Evolutionary conservation across 37 sponge, comb jelly and placozoan genomes (phyloP), one percentile per base, ranked within the genome.

Genomic region (Petrosia ficiformis): DNA sequence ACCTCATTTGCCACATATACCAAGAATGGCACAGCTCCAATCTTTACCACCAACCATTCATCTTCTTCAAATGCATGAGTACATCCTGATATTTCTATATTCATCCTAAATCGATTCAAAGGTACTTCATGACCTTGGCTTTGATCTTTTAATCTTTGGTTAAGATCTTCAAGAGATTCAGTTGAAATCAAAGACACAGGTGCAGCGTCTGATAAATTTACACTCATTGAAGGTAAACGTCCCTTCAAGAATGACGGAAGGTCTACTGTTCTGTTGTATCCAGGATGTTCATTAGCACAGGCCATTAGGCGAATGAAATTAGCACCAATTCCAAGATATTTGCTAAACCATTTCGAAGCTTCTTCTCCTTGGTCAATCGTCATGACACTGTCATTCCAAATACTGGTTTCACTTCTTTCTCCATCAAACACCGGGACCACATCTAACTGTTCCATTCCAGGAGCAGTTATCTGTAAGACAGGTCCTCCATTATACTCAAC

Each of bases 351-450:
- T 37, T 66, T 57, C 6, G 93, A 84, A 1, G 83, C 75, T 16
- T 61, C 75, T 35, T 89, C 93, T 8, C 93, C 93, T 44, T 93
- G 93, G 69, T 93, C 93, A n/a, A 93, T 40, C 30, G 76, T 85
- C 33, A 40, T 67, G 4, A 81, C 86, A 10, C 31, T 44, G 41
- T 56, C 70, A 8, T 85, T 56, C 93, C 93, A 93, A 25, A 93
- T 58, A 1, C 68, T 68, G 2, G 66, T 74, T 24, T 85, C 75
- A 33, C 57, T 48, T 37, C 71, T 61, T 42, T 34, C 30, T 30
- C 89, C 86, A 14, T 63, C 78, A 2, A 31, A 39, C 11, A 71
- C 57, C 1, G 90, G 86, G 29, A 36, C 48, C 10, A 81, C 31
- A 6, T 30, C 59, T 11, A 84, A 63, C 19, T 31, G 60, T 0